Evolutionary conservation across 2,113 vertebrate genomes (phyloP).

Genomic region (Piprites chloris): DNA sequence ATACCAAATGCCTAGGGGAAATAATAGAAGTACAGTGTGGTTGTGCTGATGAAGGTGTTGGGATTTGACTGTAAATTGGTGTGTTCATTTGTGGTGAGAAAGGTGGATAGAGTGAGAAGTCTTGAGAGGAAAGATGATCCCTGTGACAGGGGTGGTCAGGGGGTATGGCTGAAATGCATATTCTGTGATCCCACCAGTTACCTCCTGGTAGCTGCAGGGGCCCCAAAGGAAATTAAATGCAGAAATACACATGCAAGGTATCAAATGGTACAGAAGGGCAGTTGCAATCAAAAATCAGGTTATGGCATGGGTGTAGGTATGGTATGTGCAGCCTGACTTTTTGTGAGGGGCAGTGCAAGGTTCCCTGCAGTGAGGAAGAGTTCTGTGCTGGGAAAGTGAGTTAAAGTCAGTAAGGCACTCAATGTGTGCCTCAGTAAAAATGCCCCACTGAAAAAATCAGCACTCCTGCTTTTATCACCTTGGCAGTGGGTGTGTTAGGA

Average conservation of each 20-base stretch:
- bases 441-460: neutral
- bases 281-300: neutral
- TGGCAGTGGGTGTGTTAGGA: neutral
- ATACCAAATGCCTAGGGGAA: neutral
- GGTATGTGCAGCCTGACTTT: neutral
- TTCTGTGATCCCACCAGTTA: neutral
- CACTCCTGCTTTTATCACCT: neutral
- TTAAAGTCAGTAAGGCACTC: neutral
- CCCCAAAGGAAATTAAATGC: neutral
- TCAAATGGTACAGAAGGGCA: neutral
- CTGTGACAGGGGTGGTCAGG: accelerated
- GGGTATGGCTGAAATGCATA: neutral
- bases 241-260: neutral
- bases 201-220: neutral
- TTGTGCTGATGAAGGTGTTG: neutral
- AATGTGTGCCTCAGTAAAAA: neutral
- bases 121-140: neutral
- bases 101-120: accelerated
- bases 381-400: neutral
- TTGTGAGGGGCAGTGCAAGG: neutral
- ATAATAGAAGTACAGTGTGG: neutral
- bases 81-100: neutral
- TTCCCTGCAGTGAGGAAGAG: neutral
- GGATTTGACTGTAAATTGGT: neutral
- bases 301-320: neutral